Conservation (phyloP, 1,140 invertebrate genomes). For the Chlorops oryzae region DNA sequence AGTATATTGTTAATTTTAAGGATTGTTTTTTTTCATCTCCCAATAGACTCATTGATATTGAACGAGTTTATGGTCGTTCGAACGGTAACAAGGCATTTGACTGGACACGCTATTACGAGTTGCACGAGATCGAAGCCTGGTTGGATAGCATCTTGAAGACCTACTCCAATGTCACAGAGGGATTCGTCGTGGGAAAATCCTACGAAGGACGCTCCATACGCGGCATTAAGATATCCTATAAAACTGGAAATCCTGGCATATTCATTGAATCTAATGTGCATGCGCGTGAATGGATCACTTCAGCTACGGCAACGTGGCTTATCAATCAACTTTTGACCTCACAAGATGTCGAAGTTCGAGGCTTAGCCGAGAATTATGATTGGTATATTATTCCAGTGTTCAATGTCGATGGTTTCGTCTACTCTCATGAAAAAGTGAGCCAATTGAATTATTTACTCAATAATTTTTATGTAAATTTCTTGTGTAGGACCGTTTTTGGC, state of each 20-base stretch:
- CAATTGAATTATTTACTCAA: constrained; percentile 15
- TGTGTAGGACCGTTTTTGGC: constrained; percentile 50
- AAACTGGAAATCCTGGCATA: constrained; percentile 50
- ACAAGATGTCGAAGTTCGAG: constrained; percentile 28
- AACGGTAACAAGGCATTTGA: constrained; percentile 16
- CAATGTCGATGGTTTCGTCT: constrained; percentile 71
- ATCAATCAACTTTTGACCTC: constrained; percentile 50
- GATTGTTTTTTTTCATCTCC: constrained; percentile 6
- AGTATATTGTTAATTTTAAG: not conserved
- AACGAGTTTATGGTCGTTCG: constrained; percentile 1
- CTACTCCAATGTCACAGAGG: constrained; percentile 30
- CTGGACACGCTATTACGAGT: constrained; percentile 48
- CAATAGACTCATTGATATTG: constrained; percentile 20
- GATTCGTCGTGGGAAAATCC: constrained; percentile 42
- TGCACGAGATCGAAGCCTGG: constrained; percentile 50
- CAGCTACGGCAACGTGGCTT: constrained; percentile 53
- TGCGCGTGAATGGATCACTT: constrained; percentile 55
- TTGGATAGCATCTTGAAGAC: constrained; percentile 40
- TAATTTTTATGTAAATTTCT: not conserved
- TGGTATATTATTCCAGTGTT: constrained; percentile 64
- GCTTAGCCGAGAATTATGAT: constrained; percentile 50
- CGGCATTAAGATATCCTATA: constrained; percentile 56
- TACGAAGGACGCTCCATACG: constrained; percentile 58
- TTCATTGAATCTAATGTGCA: constrained; percentile 55
- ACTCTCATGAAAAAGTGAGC: constrained; percentile 49